phyloP scores from a whole-genome alignment of 2,888 invertebrate species.

The Lithophane ornitopus region DNA sequence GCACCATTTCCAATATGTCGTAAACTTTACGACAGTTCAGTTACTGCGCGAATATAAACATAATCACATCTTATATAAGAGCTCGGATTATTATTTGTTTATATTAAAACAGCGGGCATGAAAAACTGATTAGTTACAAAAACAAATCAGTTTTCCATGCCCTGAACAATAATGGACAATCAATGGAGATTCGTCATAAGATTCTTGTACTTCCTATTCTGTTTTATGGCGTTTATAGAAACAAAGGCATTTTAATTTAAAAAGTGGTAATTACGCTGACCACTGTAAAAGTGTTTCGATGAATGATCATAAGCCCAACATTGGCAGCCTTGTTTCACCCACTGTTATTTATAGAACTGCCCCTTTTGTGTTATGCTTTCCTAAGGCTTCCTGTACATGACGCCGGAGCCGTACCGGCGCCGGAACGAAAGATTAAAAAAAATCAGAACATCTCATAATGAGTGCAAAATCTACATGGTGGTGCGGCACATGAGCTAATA shows the following conservation, averaged over 20 bases:
- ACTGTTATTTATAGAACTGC: not conserved
- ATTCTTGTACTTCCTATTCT: not conserved
- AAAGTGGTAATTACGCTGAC: not conserved
- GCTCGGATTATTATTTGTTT: constrained; percentile 51
- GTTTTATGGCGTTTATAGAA: not conserved
- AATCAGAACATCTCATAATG: too few species aligned
- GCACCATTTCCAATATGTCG: constrained; percentile 68
- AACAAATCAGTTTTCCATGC: too few species aligned
- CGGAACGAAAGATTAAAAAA: too few species aligned
- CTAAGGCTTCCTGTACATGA: too few species aligned
- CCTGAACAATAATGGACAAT: not conserved
- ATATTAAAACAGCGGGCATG: constrained; percentile 9
- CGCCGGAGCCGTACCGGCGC: too few species aligned
- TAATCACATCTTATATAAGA: constrained; percentile 48
- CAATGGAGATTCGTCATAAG: not conserved
- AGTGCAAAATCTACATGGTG: too few species aligned
- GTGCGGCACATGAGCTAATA: too few species aligned
- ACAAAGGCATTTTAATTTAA: not conserved
- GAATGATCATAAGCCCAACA: not conserved
- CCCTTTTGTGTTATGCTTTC: not conserved
- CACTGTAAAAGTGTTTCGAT: not conserved
- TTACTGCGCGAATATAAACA: constrained; percentile 61
- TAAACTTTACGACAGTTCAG: constrained; percentile 70
- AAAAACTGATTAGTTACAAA: constrained; percentile 6
- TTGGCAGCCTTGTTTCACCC: not conserved